Conservation (phyloP, 2,797 vertebrate species). For the Hipposideros larvatus region DNA sequence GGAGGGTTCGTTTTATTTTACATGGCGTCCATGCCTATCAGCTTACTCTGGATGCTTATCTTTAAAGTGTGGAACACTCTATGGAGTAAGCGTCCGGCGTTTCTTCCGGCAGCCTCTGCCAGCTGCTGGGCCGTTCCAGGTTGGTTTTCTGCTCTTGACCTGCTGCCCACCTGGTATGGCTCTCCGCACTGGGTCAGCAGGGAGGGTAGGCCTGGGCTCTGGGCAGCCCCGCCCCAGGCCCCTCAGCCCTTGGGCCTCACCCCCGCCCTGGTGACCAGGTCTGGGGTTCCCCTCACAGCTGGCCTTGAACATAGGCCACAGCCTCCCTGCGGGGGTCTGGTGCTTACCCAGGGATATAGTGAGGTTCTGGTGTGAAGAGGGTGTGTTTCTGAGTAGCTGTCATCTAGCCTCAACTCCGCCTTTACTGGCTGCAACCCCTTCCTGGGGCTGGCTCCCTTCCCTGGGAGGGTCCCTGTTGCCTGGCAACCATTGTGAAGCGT, state of each 20-base stretch:
- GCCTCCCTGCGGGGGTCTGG: no score
- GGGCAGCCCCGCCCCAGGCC: background rate
- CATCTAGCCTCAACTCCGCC: slow-evolving; percentile 49
- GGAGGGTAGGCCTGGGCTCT: background rate
- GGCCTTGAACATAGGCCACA: no score
- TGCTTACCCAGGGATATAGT: slow-evolving; percentile 82
- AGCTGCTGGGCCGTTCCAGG: background rate
- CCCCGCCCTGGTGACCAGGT: background rate
- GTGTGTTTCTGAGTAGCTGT: slow-evolving; percentile 64
- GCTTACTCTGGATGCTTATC: background rate
- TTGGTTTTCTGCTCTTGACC: background rate
- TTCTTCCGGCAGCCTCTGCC: background rate
- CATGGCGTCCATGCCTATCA: accelerated
- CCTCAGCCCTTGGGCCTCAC: background rate
- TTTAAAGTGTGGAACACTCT: background rate
- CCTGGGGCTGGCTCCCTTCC: background rate
- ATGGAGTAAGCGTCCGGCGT: accelerated
- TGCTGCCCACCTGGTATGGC: background rate
- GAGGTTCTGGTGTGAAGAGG: slow-evolving; percentile 81
- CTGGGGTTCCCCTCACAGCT: background rate
- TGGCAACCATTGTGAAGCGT: slow-evolving; percentile 78
- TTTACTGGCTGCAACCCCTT: background rate
- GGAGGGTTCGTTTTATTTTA: no score
- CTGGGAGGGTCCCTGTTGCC: slow-evolving; percentile 21
- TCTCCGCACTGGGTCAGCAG: background rate